Base-by-base conservation (phyloP, 1,140 invertebrate genomes). In the Drosophila cardini region DNA sequence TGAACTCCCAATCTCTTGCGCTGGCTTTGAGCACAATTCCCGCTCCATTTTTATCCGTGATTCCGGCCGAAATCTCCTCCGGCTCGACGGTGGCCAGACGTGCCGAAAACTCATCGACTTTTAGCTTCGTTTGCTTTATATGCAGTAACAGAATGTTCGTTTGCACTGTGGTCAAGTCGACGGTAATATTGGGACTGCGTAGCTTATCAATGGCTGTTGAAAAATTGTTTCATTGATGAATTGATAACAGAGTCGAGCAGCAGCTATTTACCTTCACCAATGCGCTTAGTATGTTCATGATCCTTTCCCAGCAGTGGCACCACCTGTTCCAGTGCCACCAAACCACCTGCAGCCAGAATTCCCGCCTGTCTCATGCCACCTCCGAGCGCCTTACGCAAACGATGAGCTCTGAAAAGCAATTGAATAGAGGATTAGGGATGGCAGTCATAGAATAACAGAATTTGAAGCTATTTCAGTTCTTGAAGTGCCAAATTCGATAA, bases 361-460 rank as follows among this genome's bases (percentile, higher is more conserved):
- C 98, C 98, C 15, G 93, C 94, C 93, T 99, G 98, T 63, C 98
- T 93, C 97, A 98, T 97, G 0, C 96, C 98, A 16, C 98, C 98
- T 9, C 98, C 98, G 10, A 99, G 86, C 45, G 95, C 96, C 93
- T 99, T 99, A 9, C 98, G 93, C 4, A 95, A 77, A 68, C 97
- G 94, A 8, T 94, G 93, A 1, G 82, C 82, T 67, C 82, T 87
- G 18, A 42, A 18, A 50, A 30, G 16, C 38, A 60, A 13, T 8
- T 15, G 11, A n/a, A 4, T 26, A 11, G 21, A 2, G 10, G 9
- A 15, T 10, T 18, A 7, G 10, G 13, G 16, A 16, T n/a, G n/a
- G 5, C 11, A 10, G 26, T 32, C 4, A 30, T 4, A 16, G n/a
- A 30, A 30, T 32, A 1, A 30, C 4, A 16, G n/a, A 30, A 30